These are phyloP conservation scores for Drosophila kikkawai DNA, from an alignment of 1,140 invertebrate species.

Conservation along the genomic window DNA sequence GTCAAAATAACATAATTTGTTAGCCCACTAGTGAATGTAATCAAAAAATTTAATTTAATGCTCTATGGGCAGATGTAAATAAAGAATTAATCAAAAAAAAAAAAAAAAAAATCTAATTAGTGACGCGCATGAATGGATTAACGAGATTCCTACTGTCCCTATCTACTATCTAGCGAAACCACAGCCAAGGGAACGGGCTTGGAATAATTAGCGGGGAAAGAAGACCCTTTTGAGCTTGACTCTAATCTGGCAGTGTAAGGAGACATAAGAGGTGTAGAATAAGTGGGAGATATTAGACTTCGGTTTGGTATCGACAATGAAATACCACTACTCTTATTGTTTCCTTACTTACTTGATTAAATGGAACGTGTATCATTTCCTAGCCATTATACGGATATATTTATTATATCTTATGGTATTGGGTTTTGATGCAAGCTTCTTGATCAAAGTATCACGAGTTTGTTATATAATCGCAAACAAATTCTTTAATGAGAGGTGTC, in stretches of 20 bases:
- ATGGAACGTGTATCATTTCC: slow-evolving; percentile 83
- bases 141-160: slow-evolving; percentile 2
- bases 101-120: slow-evolving; percentile 11
- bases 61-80: too few relatives aligned
- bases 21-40: too few relatives aligned
- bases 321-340: slow-evolving; percentile 88
- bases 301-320: too few relatives aligned
- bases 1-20: too few relatives aligned
- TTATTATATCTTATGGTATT: too few relatives aligned
- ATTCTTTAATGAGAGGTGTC: background rate
- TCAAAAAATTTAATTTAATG: too few relatives aligned
- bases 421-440: too few relatives aligned
- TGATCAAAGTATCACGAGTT: too few relatives aligned
- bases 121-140: slow-evolving; percentile 9
- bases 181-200: slow-evolving; percentile 34
- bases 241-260: slow-evolving; percentile 12
- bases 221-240: slow-evolving; percentile 19
- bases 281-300: slow-evolving; percentile 86
- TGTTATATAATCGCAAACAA: too few relatives aligned
- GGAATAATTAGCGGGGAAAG: slow-evolving; percentile 23
- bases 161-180: slow-evolving; percentile 12
- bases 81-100: too few relatives aligned
- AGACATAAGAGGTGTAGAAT: slow-evolving; percentile 87
- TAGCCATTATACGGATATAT: too few relatives aligned
- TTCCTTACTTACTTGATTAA: slow-evolving; percentile 88